These are phyloP conservation scores for Drosophila nigricruria DNA, from an alignment of 2,888 invertebrate species.

Conservation along the genomic window DNA sequence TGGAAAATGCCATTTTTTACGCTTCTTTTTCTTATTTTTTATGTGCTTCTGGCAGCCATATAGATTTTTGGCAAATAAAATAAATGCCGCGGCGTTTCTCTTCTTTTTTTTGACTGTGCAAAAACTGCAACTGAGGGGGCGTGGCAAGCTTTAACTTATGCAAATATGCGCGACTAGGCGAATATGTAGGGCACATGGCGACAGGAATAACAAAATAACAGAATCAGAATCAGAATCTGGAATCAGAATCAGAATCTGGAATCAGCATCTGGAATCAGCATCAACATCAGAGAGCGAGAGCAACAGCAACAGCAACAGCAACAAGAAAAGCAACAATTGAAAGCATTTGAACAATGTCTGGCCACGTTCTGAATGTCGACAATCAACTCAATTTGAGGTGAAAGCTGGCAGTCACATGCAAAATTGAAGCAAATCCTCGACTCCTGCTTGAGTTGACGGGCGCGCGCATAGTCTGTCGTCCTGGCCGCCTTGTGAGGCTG, in stretches of 20 bases:
- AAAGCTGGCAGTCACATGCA: constrained; percentile 45
- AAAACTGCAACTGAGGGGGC: constrained; percentile 38
- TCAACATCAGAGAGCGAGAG: constrained; percentile 36
- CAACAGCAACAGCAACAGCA: constrained; percentile 3
- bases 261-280: constrained; percentile 12
- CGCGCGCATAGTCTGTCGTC: no score
- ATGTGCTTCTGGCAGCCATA: constrained; percentile 22
- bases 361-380: constrained; percentile 70
- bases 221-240: constrained; percentile 20
- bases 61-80: constrained; percentile 45
- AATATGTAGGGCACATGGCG: constrained; percentile 40
- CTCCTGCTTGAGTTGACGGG: constrained; percentile 19
- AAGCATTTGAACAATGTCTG: constrained; percentile 52
- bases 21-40: constrained; percentile 15
- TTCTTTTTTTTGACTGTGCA: constrained; percentile 9
- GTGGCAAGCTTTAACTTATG: constrained; percentile 45
- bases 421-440: constrained; percentile 54
- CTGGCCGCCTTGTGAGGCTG: no score
- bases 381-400: constrained; percentile 72
- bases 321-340: constrained; percentile 37
- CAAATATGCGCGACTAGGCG: constrained; percentile 47
- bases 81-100: constrained; percentile 40
- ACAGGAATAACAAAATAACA: constrained; percentile 48
- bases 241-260: constrained; percentile 31
- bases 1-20: constrained; percentile 43